Evolutionary conservation across 2,113 vertebrate species (phyloP).

Genomic region (Oncorhynchus keta): DNA sequence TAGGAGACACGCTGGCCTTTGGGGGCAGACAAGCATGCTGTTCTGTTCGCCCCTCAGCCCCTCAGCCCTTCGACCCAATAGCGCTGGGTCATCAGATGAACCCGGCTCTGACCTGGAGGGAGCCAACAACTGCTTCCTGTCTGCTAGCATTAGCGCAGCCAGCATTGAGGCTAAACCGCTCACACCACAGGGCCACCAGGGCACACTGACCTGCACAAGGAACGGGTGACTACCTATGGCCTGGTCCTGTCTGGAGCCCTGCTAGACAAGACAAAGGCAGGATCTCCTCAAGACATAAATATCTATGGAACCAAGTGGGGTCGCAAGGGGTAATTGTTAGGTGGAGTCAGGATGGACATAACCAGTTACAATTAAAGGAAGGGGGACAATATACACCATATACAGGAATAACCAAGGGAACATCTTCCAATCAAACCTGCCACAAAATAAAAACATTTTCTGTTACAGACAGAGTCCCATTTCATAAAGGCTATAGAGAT

Average conservation of each 20-base stretch:
- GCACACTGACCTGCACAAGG: conserved; percentile 39
- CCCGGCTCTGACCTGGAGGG: conserved; percentile 69
- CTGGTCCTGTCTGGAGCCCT: not conserved
- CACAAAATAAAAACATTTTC: no score
- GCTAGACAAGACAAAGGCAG: not conserved
- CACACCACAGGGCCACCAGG: conserved; percentile 34
- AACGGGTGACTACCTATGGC: conserved; percentile 19
- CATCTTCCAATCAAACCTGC: no score
- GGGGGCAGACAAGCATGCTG: conserved; percentile 34
- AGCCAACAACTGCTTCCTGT: conserved; percentile 77
- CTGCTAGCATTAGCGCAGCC: conserved; percentile 68
- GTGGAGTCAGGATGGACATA: not conserved
- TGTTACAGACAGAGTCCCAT: no score
- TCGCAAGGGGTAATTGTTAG: not conserved
- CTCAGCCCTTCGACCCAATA: conserved; percentile 27
- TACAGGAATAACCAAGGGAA: not conserved
- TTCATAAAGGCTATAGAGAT: no score
- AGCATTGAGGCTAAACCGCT: conserved; percentile 67
- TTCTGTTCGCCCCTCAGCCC: conserved; percentile 79
- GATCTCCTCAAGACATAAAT: not conserved
- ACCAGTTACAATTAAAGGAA: not conserved
- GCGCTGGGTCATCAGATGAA: conserved; percentile 54
- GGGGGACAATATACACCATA: not conserved
- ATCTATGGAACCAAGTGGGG: not conserved
- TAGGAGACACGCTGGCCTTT: conserved; percentile 63